Evolutionary conservation across 1,140 invertebrate genomes (phyloP), one percentile per base, ranked within the genome.

Genomic region (Marisa cornuarietis): DNA sequence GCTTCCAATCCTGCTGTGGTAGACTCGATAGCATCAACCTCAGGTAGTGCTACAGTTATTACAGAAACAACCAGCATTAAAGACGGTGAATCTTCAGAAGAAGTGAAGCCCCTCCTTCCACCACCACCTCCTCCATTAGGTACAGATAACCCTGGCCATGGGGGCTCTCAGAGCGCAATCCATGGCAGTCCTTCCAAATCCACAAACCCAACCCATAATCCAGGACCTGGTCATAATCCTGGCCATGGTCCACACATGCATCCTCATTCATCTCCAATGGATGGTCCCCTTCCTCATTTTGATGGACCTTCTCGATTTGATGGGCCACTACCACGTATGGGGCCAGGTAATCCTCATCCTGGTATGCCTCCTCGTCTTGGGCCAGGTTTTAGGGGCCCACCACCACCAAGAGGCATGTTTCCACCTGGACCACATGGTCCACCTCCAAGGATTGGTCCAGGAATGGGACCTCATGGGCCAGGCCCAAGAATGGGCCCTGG

Each of bases 401-500:
- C 78, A 18, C 78, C 78, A 18, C 78, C 78, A 16, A 62, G 73
- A 69, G 73, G 82, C 31, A 83, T 83, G 80, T 83, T 76, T 54
- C 76, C 78, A 63, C 82, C 82, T 9, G 63, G 80, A 71, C 79
- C 81, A 54, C 77, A 71, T 31, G 72, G 79, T 20, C 76, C 77
- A 71, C 74, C 65, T 31, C 79, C 65, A 61, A 76, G 79, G 69
- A 79, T 79, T 73, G 77, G 77, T 24, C 81, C 72, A 14, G 73
- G 81, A 69, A 78, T 83, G 79, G 79, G 80, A 51, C 79, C 79
- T 52, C 76, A 58, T 54, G 76, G 71, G 16, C 79, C 73, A 16
- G 58, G 79, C 0, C 76, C 71, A 42, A 79, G 83, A 58, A 82
- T 84, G 81, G 82, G 82, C 71, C 82, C 75, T 11, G 77, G 66